Percentiles rank a stretch among this genome's conserved stretches.
These are phyloP conservation scores for Philonicus albiceps DNA, from an alignment of 2,888 invertebrate species.

Conservation along the genomic window DNA sequence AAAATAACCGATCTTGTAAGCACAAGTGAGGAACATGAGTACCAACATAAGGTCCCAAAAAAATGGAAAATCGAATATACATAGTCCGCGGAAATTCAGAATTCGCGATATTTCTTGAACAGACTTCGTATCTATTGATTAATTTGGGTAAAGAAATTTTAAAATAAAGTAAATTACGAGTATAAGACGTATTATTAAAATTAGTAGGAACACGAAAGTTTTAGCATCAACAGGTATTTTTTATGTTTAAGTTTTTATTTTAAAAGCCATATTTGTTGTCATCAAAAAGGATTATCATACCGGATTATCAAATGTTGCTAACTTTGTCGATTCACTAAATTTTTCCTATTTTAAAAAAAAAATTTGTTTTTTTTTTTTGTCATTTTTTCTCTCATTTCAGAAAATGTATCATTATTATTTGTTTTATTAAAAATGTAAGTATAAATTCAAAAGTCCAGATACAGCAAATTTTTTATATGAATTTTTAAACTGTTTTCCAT, in stretches of 20 bases:
- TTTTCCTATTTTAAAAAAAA: neutral
- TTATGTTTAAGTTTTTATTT: neutral
- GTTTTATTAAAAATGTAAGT: neutral
- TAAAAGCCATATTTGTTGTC: neutral
- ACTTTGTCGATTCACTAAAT: neutral
- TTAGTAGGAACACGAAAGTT: neutral
- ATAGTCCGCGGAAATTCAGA: too few species aligned
- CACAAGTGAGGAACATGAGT: too few species aligned
- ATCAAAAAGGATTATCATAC: neutral
- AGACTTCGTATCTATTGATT: too few species aligned
- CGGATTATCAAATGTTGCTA: neutral
- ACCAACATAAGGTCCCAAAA: too few species aligned
- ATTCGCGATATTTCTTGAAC: too few species aligned
- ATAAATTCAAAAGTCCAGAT: neutral
- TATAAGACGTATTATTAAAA: too few species aligned
- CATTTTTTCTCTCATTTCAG: neutral
- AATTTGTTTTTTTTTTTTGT: neutral
- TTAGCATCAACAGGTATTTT: neutral
- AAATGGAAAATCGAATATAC: too few species aligned
- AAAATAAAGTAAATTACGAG: too few species aligned
- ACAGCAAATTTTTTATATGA: neutral
- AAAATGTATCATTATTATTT: neutral
- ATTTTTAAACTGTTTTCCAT: neutral
- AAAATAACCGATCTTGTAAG: too few species aligned
- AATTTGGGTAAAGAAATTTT: too few species aligned